A percentile compares a stretch with the other conserved stretches of the same genome.
Evolutionary conservation across 1,140 invertebrate species (phyloP).

Genomic region (Leptopilina boulardi): DNA sequence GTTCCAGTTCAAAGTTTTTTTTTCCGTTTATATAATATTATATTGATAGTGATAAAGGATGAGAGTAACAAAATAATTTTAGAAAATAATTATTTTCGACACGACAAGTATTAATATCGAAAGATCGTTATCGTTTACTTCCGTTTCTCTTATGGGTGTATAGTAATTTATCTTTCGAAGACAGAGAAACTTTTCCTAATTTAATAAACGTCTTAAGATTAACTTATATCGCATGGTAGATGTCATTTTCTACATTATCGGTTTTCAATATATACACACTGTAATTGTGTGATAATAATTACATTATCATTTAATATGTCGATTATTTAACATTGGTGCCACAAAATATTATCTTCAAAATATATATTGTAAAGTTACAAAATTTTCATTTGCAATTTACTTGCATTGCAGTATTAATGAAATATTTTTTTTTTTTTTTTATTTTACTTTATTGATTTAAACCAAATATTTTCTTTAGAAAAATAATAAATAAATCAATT

Average conservation of each 20-base stretch:
- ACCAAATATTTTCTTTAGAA: too few species aligned
- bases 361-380: too few species aligned
- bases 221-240: neutral
- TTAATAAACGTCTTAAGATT: neutral
- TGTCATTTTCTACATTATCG: neutral
- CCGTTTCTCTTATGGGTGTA: neutral
- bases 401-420: too few species aligned
- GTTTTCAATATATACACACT: neutral
- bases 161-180: constrained; percentile 1
- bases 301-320: neutral
- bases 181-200: neutral
- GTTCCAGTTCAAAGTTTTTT: too few species aligned
- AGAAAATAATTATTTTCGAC: constrained; percentile 3
- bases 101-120: constrained; percentile 29
- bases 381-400: too few species aligned
- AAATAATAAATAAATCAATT: too few species aligned
- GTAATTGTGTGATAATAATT: neutral
- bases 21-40: neutral
- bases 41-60: neutral
- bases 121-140: neutral
- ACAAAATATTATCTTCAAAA: neutral
- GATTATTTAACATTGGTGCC: neutral
- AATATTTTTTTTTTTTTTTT: too few species aligned
- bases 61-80: neutral
- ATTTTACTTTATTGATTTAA: too few species aligned